These are phyloP conservation scores for Drosophila cracens DNA, from an alignment of 2,888 invertebrate species.

Conservation along the genomic window DNA sequence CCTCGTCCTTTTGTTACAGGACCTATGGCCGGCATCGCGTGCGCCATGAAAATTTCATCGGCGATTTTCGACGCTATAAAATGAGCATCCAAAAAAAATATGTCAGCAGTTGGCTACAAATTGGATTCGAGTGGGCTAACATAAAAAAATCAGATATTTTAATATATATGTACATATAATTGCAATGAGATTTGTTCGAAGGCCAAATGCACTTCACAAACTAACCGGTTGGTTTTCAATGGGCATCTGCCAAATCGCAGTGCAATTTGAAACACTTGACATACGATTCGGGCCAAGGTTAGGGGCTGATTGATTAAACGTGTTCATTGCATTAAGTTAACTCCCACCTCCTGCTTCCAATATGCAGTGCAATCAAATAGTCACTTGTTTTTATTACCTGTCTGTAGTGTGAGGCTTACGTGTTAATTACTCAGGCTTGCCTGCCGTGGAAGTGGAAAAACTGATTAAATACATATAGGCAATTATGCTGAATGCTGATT, in stretches of 20 bases:
- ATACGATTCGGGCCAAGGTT: not conserved
- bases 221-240: not conserved
- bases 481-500: constrained; percentile 23
- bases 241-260: not conserved
- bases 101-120: constrained; percentile 32
- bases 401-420: constrained; percentile 11
- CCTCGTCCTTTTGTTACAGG: constrained; percentile 2
- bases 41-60: constrained; percentile 61
- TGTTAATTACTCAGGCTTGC: constrained; percentile 46
- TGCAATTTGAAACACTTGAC: not conserved
- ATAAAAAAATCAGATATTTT: constrained; percentile 29
- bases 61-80: constrained; percentile 38
- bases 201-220: constrained; percentile 16
- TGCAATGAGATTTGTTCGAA: constrained; percentile 6
- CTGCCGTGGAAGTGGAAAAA: constrained; percentile 20
- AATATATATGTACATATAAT: constrained; percentile 37
- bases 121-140: constrained; percentile 28
- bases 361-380: constrained; percentile 20
- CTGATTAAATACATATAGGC: constrained; percentile 34
- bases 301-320: constrained; percentile 17
- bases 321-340: constrained; percentile 10
- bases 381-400: constrained; percentile 1
- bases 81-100: constrained; percentile 37
- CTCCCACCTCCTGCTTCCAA: not conserved
- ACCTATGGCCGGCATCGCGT: constrained; percentile 40